Percentiles rank a stretch among this genome's conserved stretches.
Evolutionary conservation across 1,140 invertebrate species (phyloP).

Genomic region (Gryon sp.): DNA sequence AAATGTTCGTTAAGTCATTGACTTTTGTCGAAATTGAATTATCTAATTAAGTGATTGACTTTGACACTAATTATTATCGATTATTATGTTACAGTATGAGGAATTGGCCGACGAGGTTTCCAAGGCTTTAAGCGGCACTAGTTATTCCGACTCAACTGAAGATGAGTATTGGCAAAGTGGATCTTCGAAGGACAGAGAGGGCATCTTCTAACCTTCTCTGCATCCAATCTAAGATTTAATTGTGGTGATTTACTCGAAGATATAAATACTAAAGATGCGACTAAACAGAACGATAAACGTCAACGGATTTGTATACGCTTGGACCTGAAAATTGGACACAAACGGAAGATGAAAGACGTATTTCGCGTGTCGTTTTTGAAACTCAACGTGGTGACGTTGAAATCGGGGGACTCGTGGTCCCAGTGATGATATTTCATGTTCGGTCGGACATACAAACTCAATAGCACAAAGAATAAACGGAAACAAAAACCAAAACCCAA

Average conservation of each 20-base stretch:
- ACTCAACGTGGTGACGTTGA: conserved; percentile 29
- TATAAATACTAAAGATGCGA: conserved; percentile 1
- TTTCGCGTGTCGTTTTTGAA: conserved; percentile 43
- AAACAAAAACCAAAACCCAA: conserved; percentile 14
- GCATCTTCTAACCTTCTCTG: too few species aligned
- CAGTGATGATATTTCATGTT: conserved; percentile 49
- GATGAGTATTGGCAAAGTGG: conserved; percentile 22
- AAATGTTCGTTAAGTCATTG: too few species aligned
- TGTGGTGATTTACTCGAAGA: conserved; percentile 18
- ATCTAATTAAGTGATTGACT: background rate
- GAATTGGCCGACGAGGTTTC: conserved; percentile 44
- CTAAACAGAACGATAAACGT: too few species aligned
- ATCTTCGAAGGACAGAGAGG: conserved; percentile 18
- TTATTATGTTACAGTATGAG: conserved; percentile 48
- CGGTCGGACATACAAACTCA: conserved; percentile 44
- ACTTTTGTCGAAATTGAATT: background rate
- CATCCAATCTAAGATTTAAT: conserved; percentile 28
- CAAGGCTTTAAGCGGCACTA: conserved; percentile 36
- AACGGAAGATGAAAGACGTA: too few species aligned
- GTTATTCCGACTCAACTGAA: conserved; percentile 39
- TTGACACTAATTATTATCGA: conserved; percentile 3
- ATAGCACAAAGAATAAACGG: conserved; percentile 46
- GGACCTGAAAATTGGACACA: too few species aligned
- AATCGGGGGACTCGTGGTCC: conserved; percentile 29
- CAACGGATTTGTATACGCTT: too few species aligned